Percentiles rank a stretch among this genome's conserved stretches.
phyloP scores from a whole-genome alignment of 2,888 invertebrate genomes.

The Trichopria drosophilae region DNA sequence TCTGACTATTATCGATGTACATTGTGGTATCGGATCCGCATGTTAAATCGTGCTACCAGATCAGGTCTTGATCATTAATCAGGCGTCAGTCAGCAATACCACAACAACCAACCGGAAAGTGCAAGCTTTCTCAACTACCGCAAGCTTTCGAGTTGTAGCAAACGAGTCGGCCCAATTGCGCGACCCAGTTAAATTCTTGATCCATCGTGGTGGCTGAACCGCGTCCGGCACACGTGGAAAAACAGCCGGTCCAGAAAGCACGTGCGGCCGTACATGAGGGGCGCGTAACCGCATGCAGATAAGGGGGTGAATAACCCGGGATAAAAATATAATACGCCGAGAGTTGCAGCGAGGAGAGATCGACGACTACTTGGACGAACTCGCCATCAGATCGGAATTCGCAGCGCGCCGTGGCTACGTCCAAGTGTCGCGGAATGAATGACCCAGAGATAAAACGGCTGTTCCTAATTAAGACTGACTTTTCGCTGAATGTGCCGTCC shows the following conservation, averaged over 20 bases:
- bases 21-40: no score
- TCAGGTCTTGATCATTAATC: no score
- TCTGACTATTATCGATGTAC: no score
- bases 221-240: slow-evolving; percentile 15
- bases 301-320: slow-evolving; percentile 56
- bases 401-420: slow-evolving; percentile 44
- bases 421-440: slow-evolving; percentile 53
- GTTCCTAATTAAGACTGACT: slow-evolving; percentile 51
- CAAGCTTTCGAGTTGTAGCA: no score
- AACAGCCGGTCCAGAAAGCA: slow-evolving; percentile 17
- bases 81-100: no score
- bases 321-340: slow-evolving; percentile 54
- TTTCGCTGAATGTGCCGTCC: slow-evolving; percentile 47
- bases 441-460: slow-evolving; percentile 53
- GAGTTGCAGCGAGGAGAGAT: slow-evolving; percentile 27
- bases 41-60: no score
- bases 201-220: slow-evolving; percentile 8
- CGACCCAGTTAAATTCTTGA: slow-evolving; percentile 8
- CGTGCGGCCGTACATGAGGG: slow-evolving; percentile 11
- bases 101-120: no score
- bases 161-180: slow-evolving; percentile 13
- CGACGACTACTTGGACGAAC: slow-evolving; percentile 45
- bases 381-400: slow-evolving; percentile 53
- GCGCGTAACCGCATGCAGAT: no score
- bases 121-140: no score